Evolutionary conservation across 1,140 invertebrate genomes (phyloP).

Genomic region (Drosophila nannoptera): DNA sequence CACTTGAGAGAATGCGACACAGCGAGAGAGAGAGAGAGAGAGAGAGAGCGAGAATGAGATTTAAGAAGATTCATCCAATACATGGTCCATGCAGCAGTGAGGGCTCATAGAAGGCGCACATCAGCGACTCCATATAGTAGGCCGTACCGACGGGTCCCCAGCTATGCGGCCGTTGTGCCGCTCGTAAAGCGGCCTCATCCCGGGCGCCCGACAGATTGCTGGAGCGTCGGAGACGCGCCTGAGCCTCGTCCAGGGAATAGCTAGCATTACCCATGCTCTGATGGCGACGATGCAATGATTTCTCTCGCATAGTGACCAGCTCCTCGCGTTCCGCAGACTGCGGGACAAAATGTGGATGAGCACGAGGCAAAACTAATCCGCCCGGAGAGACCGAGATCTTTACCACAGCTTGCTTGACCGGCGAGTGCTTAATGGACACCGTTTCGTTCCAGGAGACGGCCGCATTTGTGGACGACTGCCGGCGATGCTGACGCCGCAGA

Average conservation of each 20-base stretch:
- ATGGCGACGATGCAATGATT: constrained; percentile 71
- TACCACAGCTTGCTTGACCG: constrained; percentile 62
- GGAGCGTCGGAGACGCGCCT: constrained; percentile 44
- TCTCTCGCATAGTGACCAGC: constrained; percentile 66
- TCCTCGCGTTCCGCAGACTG: constrained; percentile 61
- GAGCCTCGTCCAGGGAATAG: constrained; percentile 63
- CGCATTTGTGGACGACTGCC: constrained; percentile 75
- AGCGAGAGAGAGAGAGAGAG: too few relatives aligned
- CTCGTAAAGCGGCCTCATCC: constrained; percentile 48
- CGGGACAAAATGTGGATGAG: constrained; percentile 3
- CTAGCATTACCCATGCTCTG: constrained; percentile 71
- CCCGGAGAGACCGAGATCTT: constrained; percentile 8
- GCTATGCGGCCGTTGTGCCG: constrained; percentile 67
- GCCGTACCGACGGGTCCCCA: constrained; percentile 78
- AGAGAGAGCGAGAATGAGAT: background rate
- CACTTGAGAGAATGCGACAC: background rate
- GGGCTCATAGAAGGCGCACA: constrained; percentile 72
- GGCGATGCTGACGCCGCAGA: constrained; percentile 60
- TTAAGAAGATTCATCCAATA: constrained; percentile 71
- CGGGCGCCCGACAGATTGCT: constrained; percentile 57
- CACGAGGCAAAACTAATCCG: background rate
- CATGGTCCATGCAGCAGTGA: constrained; percentile 78
- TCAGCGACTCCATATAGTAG: constrained; percentile 73
- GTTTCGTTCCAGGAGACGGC: constrained; percentile 78
- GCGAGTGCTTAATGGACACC: constrained; percentile 68